These are phyloP conservation scores for Morbakka virulenta DNA, from an alignment of 30 jellyfish, hydroid and myxozoan species.

Conservation along the genomic window DNA sequence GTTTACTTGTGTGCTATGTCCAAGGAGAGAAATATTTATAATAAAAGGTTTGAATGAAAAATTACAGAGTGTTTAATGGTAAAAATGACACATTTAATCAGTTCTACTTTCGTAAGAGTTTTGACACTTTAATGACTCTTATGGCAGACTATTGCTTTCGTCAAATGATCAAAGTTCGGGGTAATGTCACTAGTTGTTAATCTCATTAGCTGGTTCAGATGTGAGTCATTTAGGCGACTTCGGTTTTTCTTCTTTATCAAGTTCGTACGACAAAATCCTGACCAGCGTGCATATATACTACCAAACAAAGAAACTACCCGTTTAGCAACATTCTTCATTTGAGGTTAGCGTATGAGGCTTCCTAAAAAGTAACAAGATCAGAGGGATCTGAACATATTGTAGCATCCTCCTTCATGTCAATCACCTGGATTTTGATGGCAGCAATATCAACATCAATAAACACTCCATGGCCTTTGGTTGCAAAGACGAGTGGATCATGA, in stretches of 20 bases:
- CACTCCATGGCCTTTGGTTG: too few relatives aligned
- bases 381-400: too few relatives aligned
- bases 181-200: background rate
- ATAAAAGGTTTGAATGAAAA: background rate
- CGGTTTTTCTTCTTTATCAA: background rate
- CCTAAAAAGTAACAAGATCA: too few relatives aligned
- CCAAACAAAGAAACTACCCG: background rate
- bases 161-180: background rate
- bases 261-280: background rate
- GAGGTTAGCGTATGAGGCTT: too few relatives aligned
- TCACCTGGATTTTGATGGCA: too few relatives aligned
- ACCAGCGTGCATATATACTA: background rate
- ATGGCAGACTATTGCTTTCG: background rate
- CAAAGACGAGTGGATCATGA: too few relatives aligned
- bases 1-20: too few relatives aligned
- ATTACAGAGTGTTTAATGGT: background rate
- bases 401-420: too few relatives aligned
- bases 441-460: too few relatives aligned
- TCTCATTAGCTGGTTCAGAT: background rate
- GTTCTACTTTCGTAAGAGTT: too few relatives aligned
- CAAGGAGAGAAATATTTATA: background rate
- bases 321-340: too few relatives aligned
- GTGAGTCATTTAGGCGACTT: background rate
- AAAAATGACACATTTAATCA: background rate
- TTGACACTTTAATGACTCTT: too few relatives aligned